A percentile compares a stretch with the other conserved stretches of the same genome.
phyloP scores from a whole-genome alignment of 2,888 invertebrate species.

The Amiota communis region DNA sequence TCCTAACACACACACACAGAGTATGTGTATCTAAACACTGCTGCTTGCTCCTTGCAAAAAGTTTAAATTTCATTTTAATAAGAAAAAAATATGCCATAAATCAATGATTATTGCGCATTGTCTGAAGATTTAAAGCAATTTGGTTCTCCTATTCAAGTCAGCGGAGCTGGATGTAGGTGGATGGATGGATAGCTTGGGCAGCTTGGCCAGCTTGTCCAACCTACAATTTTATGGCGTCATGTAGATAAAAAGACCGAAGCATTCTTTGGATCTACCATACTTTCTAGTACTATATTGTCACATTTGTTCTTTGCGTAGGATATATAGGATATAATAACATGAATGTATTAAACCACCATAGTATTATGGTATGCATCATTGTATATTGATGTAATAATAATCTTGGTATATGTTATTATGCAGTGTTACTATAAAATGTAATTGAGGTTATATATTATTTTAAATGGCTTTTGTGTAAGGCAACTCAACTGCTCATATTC shows the following conservation, averaged over 20 bases:
- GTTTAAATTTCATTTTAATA: slow-evolving; percentile 61
- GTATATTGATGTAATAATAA: slow-evolving; percentile 24
- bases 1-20: slow-evolving; percentile 8
- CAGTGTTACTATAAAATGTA: slow-evolving; percentile 52
- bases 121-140: slow-evolving; percentile 40
- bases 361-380: not conserved
- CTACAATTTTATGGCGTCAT: slow-evolving; percentile 51
- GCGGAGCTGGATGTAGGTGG: slow-evolving; percentile 16
- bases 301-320: slow-evolving; percentile 12
- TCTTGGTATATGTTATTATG: not conserved
- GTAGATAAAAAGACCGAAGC: slow-evolving; percentile 46
- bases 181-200: slow-evolving; percentile 42
- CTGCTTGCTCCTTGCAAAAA: slow-evolving; percentile 33
- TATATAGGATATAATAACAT: too few species aligned
- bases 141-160: not conserved
- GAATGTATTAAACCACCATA: too few species aligned
- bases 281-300: not conserved
- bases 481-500: too few species aligned
- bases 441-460: slow-evolving; percentile 56
- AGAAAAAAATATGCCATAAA: slow-evolving; percentile 66
- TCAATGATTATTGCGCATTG: slow-evolving; percentile 68
- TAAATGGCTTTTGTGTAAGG: slow-evolving; percentile 43
- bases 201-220: slow-evolving; percentile 37
- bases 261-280: not conserved
- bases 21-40: not conserved